Evolutionary conservation across 2,888 invertebrate species (phyloP).

Genomic region (Cryptocheilus praepositus): DNA sequence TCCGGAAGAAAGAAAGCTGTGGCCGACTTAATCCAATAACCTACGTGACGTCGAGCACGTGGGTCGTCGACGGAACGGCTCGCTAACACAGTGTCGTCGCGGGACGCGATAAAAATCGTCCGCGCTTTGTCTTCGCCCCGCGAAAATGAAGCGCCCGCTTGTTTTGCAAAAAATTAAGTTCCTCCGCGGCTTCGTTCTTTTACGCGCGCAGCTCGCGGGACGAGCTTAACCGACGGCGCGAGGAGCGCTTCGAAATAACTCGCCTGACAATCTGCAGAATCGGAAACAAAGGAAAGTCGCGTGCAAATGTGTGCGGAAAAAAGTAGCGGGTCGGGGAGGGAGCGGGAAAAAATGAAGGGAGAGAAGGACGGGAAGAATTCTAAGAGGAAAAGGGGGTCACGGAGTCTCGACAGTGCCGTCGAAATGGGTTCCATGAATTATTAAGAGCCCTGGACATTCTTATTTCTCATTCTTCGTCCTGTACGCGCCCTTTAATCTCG

Average conservation of each 20-base stretch:
- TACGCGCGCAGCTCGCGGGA: not conserved
- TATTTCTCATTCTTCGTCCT: slow-evolving; percentile 29
- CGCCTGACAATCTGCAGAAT: slow-evolving; percentile 5
- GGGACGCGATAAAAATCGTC: no score
- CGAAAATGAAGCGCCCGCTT: no score
- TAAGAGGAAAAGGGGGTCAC: slow-evolving; percentile 8
- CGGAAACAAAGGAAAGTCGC: slow-evolving; percentile 8
- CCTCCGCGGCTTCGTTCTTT: not conserved
- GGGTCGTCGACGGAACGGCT: no score
- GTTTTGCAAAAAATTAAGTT: no score
- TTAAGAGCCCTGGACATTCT: slow-evolving; percentile 39
- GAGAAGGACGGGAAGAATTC: slow-evolving; percentile 3
- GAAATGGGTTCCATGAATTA: slow-evolving; percentile 30
- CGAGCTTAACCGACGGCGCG: not conserved
- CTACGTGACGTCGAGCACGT: no score
- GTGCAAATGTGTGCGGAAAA: not conserved
- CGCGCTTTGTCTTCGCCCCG: no score
- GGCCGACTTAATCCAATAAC: no score
- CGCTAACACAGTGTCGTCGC: no score
- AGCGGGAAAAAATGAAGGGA: not conserved
- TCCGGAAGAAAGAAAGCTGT: no score
- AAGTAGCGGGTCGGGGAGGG: slow-evolving; percentile 4
- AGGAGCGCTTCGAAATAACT: slow-evolving; percentile 1
- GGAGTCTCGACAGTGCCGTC: slow-evolving; percentile 17
- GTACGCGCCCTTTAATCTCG: slow-evolving; percentile 9